These are phyloP conservation scores for Drosophila kikkawai DNA, from an alignment of 1,140 invertebrate genomes.

Conservation along the genomic window DNA sequence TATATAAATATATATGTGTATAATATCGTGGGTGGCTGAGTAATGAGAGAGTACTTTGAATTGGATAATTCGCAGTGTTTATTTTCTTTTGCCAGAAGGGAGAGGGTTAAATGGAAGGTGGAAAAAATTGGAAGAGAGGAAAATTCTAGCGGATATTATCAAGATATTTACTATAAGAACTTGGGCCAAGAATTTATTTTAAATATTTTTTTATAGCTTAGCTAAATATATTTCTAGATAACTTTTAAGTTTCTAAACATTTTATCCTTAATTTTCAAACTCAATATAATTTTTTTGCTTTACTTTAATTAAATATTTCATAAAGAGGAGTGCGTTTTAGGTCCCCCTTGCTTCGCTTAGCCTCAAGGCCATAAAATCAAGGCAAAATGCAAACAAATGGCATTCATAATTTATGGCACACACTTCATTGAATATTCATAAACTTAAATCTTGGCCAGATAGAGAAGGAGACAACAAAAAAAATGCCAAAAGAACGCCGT, in stretches of 20 bases:
- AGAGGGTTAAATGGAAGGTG: slow-evolving; percentile 5
- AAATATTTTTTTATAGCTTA: not conserved
- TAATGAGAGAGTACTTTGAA: slow-evolving; percentile 31
- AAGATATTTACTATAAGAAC: not conserved
- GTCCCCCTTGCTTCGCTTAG: slow-evolving; percentile 3
- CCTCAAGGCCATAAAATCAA: slow-evolving; percentile 63
- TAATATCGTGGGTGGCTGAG: slow-evolving; percentile 32
- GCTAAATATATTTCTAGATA: not conserved
- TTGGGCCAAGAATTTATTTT: no score
- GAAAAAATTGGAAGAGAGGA: not conserved
- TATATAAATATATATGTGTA: not conserved
- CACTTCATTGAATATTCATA: slow-evolving; percentile 84
- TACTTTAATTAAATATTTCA: not conserved
- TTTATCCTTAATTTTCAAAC: not conserved
- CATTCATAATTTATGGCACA: slow-evolving; percentile 80
- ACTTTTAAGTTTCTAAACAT: not conserved
- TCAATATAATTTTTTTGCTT: not conserved
- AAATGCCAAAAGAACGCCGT: slow-evolving; percentile 29
- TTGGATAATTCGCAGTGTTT: slow-evolving; percentile 3
- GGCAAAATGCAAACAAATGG: slow-evolving; percentile 76
- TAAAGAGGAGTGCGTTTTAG: slow-evolving; percentile 8
- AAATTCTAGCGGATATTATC: not conserved
- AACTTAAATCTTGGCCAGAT: slow-evolving; percentile 74
- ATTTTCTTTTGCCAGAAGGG: not conserved
- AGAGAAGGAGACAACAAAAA: slow-evolving; percentile 17